Conservation (phyloP, 1,140 invertebrate species). For the Leptinotarsa lineolata region DNA sequence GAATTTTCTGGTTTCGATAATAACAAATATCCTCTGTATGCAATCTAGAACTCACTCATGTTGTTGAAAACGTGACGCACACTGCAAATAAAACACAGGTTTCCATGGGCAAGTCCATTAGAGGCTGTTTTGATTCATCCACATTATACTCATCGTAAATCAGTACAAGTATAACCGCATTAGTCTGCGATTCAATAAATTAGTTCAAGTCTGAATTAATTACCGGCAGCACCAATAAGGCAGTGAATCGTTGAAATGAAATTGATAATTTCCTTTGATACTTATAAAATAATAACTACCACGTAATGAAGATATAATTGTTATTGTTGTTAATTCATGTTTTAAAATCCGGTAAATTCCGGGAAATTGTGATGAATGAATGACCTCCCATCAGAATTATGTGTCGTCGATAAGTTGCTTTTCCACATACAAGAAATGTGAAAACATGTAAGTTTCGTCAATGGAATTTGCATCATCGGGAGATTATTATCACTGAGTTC, state of each 20-base stretch:
- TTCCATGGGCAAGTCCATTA: not conserved
- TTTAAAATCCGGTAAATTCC: too few relatives aligned
- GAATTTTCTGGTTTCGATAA: too few relatives aligned
- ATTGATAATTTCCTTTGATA: not conserved
- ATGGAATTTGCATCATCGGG: too few relatives aligned
- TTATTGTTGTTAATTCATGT: not conserved
- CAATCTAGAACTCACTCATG: too few relatives aligned
- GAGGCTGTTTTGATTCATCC: not conserved
- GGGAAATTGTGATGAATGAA: too few relatives aligned
- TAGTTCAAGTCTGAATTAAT: constrained; percentile 1
- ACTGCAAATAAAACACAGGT: not conserved
- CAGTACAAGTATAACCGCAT: not conserved
- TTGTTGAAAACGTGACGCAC: too few relatives aligned
- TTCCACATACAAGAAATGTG: too few relatives aligned
- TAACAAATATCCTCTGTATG: too few relatives aligned
- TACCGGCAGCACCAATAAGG: not conserved
- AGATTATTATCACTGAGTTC: too few relatives aligned
- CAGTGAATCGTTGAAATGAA: not conserved
- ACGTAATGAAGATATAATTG: not conserved
- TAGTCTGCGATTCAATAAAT: not conserved
- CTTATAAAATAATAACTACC: not conserved
- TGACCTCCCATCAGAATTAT: too few relatives aligned
- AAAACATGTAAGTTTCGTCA: too few relatives aligned
- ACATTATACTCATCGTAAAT: not conserved
- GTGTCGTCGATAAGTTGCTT: too few relatives aligned